Base-by-base conservation (phyloP, 2,888 invertebrate genomes). In the Seira musarum region DNA sequence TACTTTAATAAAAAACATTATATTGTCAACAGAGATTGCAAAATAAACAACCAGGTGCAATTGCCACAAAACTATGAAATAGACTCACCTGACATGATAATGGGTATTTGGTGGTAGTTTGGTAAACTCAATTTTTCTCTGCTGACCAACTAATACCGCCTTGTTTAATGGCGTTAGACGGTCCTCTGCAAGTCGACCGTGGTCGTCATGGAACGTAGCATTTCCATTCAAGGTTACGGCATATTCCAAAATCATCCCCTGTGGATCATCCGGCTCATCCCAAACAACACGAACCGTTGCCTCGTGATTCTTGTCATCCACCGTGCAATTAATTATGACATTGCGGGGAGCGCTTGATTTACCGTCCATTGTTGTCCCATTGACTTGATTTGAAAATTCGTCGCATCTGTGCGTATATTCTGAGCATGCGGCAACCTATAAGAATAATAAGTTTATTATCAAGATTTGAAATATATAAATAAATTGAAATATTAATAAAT, bases 311-410 rank as follows among this genome's bases (percentile, higher is more conserved):
- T 91, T 90, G 85, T 92, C 91, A 87, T 92, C 92, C 87, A 91
- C 92, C 84, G 90, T 90, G 88, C 96, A 96, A n/a, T 90, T 89
- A 0, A 94, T 91, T 5, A 90, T 89, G 0, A 95, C 91, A 87
- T 94, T 92, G 82, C 91, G 91, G 0, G 95, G 95, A 77, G 93
- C 92, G 61, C 93, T 93, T 0, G 95, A 93, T 15, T 92, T 92
- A 1, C 96, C 96, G 88, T 96, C 96, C 90, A 95, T 91, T 0
- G 96, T 96, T 0, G 94, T 94, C 0, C 94, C 96, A 87, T 93
- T 93, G 83, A 94, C 93, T 85, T 92, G 90, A 40, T 91, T 90
- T 0, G 96, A 96, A 93, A 94, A 94, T 13, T 92, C 91, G 0
- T 95, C 95, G 88, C 96, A 96, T 57, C 91, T 89, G 85, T 91